phyloP scores from a whole-genome alignment of 1,140 invertebrate genomes.

The Drosophila melanica region DNA sequence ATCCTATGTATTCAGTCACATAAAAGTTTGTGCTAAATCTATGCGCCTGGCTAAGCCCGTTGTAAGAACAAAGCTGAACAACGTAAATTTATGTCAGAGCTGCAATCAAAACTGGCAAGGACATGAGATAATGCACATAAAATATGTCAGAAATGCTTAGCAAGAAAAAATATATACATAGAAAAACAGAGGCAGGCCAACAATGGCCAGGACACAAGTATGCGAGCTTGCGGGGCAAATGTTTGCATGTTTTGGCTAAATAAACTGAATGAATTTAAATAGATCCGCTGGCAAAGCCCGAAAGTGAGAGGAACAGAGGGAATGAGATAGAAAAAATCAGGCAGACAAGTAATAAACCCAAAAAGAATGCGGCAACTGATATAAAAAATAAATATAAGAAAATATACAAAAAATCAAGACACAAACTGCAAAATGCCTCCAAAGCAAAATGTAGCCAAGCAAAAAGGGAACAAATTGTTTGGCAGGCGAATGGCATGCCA shows the following conservation, averaged over 20 bases:
- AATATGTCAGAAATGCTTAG: slow-evolving; percentile 71
- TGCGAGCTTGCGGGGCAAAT: slow-evolving; percentile 26
- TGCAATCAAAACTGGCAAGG: slow-evolving; percentile 44
- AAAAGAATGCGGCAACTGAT: slow-evolving; percentile 63
- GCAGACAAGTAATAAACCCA: slow-evolving; percentile 69
- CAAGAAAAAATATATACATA: slow-evolving; percentile 15
- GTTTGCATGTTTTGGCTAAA: slow-evolving; percentile 74
- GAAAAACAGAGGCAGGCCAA: slow-evolving; percentile 7
- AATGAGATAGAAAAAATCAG: slow-evolving; percentile 9
- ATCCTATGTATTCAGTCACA: slow-evolving; percentile 23
- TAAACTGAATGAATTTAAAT: slow-evolving; percentile 74
- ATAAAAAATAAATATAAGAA: slow-evolving; percentile 42
- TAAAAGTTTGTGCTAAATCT: not conserved
- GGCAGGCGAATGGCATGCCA: slow-evolving; percentile 62
- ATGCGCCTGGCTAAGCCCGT: not conserved
- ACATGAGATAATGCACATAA: slow-evolving; percentile 72
- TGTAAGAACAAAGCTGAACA: slow-evolving; percentile 36
- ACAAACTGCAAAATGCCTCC: slow-evolving; percentile 47
- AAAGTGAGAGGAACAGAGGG: slow-evolving; percentile 26
- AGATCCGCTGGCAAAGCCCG: slow-evolving; percentile 12
- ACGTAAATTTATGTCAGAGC: slow-evolving; percentile 68
- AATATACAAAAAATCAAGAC: slow-evolving; percentile 52
- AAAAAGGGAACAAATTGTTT: slow-evolving; percentile 75
- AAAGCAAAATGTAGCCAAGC: slow-evolving; percentile 31
- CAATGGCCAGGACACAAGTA: slow-evolving; percentile 22